phyloP scores from a whole-genome alignment of 2,888 invertebrate species.

The Nasonovia ribisnigri region DNA sequence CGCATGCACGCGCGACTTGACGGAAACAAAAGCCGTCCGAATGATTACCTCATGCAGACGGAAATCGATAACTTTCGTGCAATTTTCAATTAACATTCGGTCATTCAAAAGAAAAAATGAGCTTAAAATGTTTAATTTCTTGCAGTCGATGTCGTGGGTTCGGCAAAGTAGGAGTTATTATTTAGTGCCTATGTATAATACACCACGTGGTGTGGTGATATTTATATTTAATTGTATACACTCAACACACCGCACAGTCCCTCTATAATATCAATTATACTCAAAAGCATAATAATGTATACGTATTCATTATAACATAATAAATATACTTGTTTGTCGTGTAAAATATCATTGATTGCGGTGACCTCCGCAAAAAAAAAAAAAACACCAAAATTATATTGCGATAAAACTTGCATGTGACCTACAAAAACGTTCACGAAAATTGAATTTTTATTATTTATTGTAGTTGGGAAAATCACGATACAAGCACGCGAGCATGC shows the following conservation, averaged over 20 bases:
- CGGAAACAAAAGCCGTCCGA: neutral
- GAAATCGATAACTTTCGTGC: neutral
- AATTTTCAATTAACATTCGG: neutral
- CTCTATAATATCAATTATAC: neutral
- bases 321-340: neutral
- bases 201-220: no score
- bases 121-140: neutral
- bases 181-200: neutral
- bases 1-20: neutral
- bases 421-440: neutral
- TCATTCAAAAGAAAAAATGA: neutral
- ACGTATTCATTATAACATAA: neutral
- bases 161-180: neutral
- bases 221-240: neutral
- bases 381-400: neutral
- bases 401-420: slow-evolving; percentile 32
- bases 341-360: neutral
- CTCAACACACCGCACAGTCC: neutral
- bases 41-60: neutral
- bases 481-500: neutral
- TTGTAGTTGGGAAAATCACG: slow-evolving; percentile 18
- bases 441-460: slow-evolving; percentile 37
- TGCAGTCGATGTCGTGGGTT: neutral
- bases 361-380: neutral
- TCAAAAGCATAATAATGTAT: neutral